A percentile compares a stretch with the other conserved stretches of the same genome.
phyloP scores from a whole-genome alignment of 2,888 invertebrate genomes.

The Plebejus anna region DNA sequence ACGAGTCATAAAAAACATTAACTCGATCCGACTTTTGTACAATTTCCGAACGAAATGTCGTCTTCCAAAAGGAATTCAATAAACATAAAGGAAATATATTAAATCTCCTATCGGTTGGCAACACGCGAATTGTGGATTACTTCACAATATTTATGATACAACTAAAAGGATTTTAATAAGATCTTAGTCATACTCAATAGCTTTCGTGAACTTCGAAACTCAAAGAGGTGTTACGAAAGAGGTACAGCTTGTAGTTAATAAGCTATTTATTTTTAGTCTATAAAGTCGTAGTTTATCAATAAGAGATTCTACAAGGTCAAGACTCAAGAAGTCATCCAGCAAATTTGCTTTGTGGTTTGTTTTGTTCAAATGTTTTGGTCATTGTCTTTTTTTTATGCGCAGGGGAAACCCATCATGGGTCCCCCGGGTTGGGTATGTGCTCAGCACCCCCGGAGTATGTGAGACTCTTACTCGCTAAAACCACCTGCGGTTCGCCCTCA shows the following conservation, averaged over 20 bases:
- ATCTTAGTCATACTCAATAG: background rate
- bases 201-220: conserved; percentile 29
- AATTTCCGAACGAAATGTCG: conserved; percentile 24
- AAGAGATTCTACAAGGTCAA: no score
- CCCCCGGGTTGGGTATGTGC: no score
- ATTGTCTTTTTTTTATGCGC: no score
- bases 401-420: no score
- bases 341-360: no score
- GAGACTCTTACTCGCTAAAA: no score
- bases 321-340: no score
- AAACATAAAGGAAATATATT: conserved; percentile 58
- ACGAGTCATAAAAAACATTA: conserved; percentile 8
- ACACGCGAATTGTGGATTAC: conserved; percentile 49
- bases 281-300: no score
- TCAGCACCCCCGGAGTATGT: no score
- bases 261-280: background rate
- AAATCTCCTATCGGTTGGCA: conserved; percentile 61
- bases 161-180: conserved; percentile 46
- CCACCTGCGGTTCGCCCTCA: no score
- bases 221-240: background rate
- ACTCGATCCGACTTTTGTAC: conserved; percentile 18
- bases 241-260: background rate
- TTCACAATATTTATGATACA: conserved; percentile 57
- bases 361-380: no score
- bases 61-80: conserved; percentile 44